A percentile compares a stretch with the other conserved stretches of the same genome.
phyloP scores from a whole-genome alignment of 2,888 invertebrate species.

The Ophion ellenae region DNA sequence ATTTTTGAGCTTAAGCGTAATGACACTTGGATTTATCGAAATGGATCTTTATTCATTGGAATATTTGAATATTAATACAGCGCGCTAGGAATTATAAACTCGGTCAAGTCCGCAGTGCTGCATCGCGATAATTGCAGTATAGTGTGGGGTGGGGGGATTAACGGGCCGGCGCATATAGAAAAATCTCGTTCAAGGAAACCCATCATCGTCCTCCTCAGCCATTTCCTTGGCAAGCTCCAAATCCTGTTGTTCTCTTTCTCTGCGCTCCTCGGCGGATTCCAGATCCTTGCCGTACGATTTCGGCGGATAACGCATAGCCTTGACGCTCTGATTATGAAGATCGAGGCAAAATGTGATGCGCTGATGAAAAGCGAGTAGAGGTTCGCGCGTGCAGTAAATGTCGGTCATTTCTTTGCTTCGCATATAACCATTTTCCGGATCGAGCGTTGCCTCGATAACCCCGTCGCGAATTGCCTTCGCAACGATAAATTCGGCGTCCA shows the following conservation, averaged over 20 bases:
- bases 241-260: slow-evolving; percentile 98
- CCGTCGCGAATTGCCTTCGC: slow-evolving; percentile 99
- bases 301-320: slow-evolving; percentile 99
- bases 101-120: slow-evolving; percentile 24
- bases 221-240: slow-evolving; percentile 99
- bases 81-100: slow-evolving; percentile 37
- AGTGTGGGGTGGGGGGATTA: slow-evolving; percentile 28
- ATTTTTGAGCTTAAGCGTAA: no score
- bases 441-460: slow-evolving; percentile 98
- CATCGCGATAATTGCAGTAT: slow-evolving; percentile 47
- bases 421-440: slow-evolving; percentile 98
- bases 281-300: slow-evolving; percentile 99
- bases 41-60: slow-evolving; percentile 56
- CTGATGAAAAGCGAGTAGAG: slow-evolving; percentile 97
- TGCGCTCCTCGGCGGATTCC: slow-evolving; percentile 97
- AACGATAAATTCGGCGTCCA: slow-evolving; percentile 99
- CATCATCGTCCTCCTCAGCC: slow-evolving; percentile 99
- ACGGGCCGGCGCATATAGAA: slow-evolving; percentile 8
- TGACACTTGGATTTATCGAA: slow-evolving; percentile 28
- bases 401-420: slow-evolving; percentile 98
- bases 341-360: slow-evolving; percentile 98
- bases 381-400: slow-evolving; percentile 98
- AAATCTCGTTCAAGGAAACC: slow-evolving; percentile 85
- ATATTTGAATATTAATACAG: slow-evolving; percentile 55
- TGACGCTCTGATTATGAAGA: slow-evolving; percentile 99